Evolutionary conservation across 2,888 invertebrate genomes (phyloP).

Genomic region (Cataglyphis livida): DNA sequence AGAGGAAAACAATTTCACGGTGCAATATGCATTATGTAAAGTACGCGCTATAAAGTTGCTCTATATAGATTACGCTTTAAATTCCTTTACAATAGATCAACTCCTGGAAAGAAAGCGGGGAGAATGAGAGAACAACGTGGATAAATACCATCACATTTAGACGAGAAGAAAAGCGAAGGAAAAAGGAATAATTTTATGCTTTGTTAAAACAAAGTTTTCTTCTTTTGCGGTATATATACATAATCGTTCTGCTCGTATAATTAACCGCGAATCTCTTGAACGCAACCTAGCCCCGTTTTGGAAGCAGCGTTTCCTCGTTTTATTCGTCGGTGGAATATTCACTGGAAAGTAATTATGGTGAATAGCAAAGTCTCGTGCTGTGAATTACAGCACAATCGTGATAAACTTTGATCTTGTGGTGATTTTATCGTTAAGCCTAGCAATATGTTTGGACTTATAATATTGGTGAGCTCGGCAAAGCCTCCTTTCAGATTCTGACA

Average conservation of each 20-base stretch:
- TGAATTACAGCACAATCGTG: slow-evolving; percentile 12
- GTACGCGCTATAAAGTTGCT: slow-evolving; percentile 1
- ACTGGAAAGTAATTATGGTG: slow-evolving; percentile 27
- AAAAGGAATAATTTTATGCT: slow-evolving; percentile 14
- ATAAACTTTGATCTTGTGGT: slow-evolving; percentile 14
- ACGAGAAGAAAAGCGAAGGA: neutral
- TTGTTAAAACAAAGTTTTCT: slow-evolving; percentile 22
- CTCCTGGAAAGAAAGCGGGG: neutral
- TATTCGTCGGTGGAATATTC: slow-evolving; percentile 1
- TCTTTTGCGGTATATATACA: no score
- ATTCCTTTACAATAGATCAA: neutral
- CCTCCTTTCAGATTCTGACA: slow-evolving; percentile 12
- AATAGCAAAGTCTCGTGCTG: neutral
- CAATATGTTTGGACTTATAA: neutral
- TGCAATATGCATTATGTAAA: slow-evolving; percentile 50
- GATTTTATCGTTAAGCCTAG: slow-evolving; percentile 21
- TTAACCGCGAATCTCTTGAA: slow-evolving; percentile 1
- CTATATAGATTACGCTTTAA: slow-evolving; percentile 35
- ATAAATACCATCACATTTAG: neutral
- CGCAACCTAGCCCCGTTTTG: neutral
- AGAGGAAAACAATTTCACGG: slow-evolving; percentile 30
- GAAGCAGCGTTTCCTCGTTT: neutral
- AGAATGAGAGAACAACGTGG: neutral
- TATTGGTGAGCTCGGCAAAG: neutral
- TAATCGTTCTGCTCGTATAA: neutral